Conservation (phyloP, 2,888 invertebrate species). For the Gasteruption jaculator region DNA sequence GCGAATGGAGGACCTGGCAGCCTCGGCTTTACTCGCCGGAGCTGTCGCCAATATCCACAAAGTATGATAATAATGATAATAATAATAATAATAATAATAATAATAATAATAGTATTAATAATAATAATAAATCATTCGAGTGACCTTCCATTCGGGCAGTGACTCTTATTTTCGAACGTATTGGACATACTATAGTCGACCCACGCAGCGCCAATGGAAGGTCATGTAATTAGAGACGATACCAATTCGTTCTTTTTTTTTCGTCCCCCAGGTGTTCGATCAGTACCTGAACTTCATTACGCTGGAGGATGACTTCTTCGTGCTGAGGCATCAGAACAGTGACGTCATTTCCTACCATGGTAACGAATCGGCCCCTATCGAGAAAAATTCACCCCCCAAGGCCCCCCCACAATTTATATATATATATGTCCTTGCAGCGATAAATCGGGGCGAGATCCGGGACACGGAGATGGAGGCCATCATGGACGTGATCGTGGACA, state of each 20-base stretch:
- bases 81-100: neutral
- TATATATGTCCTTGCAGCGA: constrained; percentile 58
- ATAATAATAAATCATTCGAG: constrained; percentile 4
- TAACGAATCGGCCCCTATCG: constrained; percentile 45
- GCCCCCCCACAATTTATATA: constrained; percentile 9
- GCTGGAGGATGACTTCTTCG: constrained; percentile 95
- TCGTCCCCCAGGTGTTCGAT: constrained; percentile 84
- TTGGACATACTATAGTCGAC: too few species aligned
- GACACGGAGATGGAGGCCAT: constrained; percentile 94
- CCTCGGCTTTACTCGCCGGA: constrained; percentile 85
- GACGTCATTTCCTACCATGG: constrained; percentile 90
- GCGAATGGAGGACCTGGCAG: constrained; percentile 91
- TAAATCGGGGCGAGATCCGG: constrained; percentile 89
- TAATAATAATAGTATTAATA: constrained; percentile 1
- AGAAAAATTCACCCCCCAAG: constrained; percentile 9
- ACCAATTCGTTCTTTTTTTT: constrained; percentile 17
- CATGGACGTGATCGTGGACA: constrained; percentile 92
- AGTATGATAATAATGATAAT: constrained; percentile 49
- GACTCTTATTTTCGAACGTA: too few species aligned
- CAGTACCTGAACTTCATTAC: constrained; percentile 99
- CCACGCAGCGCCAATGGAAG: too few species aligned
- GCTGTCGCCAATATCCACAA: constrained; percentile 90
- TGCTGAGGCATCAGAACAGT: constrained; percentile 87
- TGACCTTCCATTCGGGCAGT: too few species aligned
- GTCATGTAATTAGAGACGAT: constrained; percentile 5